Base-by-base conservation (phyloP, 2,888 invertebrate genomes). In the Ophion ventricosus region DNA sequence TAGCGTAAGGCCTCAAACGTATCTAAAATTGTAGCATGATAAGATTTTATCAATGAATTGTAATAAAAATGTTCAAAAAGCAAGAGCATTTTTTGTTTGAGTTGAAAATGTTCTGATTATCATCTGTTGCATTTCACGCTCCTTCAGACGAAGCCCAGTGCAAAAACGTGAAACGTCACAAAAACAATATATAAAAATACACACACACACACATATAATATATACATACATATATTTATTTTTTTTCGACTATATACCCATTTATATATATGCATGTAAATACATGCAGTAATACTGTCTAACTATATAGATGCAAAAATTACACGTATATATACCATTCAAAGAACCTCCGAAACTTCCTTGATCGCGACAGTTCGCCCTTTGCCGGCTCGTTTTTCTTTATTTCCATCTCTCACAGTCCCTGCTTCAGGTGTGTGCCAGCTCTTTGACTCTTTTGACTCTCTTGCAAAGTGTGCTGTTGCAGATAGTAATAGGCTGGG, bases 381-480 rank as follows among this genome's bases (percentile, higher is more conserved):
- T 74, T 84, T 78, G 74, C 74, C 61, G 64, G 20, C 57, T 69
- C 57, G 57, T 54, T 61, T 80, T 77, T 78, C 74, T 70, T 74
- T 78, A 78, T 78, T 70, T 78, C 69, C 20, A 43, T 67, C 73
- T 77, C 49, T n/a, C 49, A 17, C 61, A 26, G 61, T 61, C 40
- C 20, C 25, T 66, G 56, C 73, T 40, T 29, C 35, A 72, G 73
- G 56, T 78, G 49, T 61, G 54, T 61, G 20, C n/a, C 49, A 56
- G 74, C 78, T 78, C 84, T 84, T 84, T 84, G 84, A 84, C 84
- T 81, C 63, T 81, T 81, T 84, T 81, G 84, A 84, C 74, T 75
- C 70, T 23, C 54, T 70, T 17, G 17, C 63, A 64, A 78, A 78
- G 74, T 78, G 69, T 64, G 25, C 69, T 72, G 40, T 54, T 20